These are phyloP conservation scores for Brachypalpus laphriformis DNA, from an alignment of 2,888 invertebrate genomes.

Conservation along the genomic window DNA sequence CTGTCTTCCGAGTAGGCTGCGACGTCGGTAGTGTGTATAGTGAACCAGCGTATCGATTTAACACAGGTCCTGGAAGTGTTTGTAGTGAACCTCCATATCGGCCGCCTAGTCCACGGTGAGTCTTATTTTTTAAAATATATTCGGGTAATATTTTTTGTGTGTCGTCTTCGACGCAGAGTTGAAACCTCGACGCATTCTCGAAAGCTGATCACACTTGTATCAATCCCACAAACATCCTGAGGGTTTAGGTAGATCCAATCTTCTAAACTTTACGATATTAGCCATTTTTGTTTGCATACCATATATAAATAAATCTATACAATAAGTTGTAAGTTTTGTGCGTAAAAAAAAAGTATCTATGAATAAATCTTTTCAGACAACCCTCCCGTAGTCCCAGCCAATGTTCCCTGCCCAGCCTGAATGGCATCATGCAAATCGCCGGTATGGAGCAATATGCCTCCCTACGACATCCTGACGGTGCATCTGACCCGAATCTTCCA, in stretches of 20 bases:
- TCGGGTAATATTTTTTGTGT: no score
- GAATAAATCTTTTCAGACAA: constrained; percentile 77
- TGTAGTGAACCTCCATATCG: constrained; percentile 93
- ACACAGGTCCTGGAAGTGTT: constrained; percentile 89
- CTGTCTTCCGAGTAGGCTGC: constrained; percentile 84
- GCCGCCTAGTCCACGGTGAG: constrained; percentile 83
- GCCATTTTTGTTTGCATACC: no score
- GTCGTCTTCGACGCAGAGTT: no score
- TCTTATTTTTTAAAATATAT: no score
- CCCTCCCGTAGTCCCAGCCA: constrained; percentile 83
- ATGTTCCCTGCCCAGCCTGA: constrained; percentile 85
- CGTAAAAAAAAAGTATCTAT: no score
- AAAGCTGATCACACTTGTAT: no score
- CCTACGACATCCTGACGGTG: constrained; percentile 94
- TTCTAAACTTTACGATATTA: no score
- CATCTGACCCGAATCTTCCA: constrained; percentile 93
- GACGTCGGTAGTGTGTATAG: constrained; percentile 83
- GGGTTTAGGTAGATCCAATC: no score
- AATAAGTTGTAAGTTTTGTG: background rate
- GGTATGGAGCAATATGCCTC: constrained; percentile 87
- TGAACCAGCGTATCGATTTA: constrained; percentile 82
- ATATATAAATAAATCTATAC: no score
- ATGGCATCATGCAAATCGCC: constrained; percentile 86
- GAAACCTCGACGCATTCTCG: no score
- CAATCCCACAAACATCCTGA: no score